Conservation (phyloP, 2,797 vertebrate genomes). For the Gallinago stenura region DNA sequence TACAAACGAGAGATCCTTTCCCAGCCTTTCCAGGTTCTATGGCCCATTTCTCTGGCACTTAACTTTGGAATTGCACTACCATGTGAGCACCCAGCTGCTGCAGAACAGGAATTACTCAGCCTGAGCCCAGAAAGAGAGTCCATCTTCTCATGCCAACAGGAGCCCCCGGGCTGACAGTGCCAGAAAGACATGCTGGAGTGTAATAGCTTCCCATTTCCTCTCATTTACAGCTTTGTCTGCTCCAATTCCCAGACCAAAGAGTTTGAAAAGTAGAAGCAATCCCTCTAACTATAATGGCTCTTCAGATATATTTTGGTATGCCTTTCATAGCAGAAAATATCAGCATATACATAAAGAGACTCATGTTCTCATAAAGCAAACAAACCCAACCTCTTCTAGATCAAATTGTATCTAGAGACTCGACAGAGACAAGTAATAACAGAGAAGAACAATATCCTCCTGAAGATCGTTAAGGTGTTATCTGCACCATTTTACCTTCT, state of each 20-base stretch:
- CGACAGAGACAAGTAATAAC: not conserved
- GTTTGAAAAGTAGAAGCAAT: not conserved
- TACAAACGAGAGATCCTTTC: not conserved
- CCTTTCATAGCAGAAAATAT: not conserved
- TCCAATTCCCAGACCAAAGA: not conserved
- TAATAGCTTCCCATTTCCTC: not conserved
- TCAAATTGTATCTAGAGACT: not conserved
- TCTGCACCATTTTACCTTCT: slow-evolving; percentile 81
- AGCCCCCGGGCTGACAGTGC: not conserved
- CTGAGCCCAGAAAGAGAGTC: not conserved
- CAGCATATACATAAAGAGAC: not conserved
- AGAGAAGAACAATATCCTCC: not conserved
- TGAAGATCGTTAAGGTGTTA: not conserved
- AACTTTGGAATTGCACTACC: not conserved
- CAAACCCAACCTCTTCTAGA: not conserved
- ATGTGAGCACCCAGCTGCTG: not conserved
- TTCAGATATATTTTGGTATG: not conserved
- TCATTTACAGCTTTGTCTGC: not conserved
- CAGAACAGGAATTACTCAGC: not conserved
- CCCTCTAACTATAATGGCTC: not conserved
- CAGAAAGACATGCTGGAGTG: not conserved
- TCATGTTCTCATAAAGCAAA: not conserved
- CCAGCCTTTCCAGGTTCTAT: not conserved
- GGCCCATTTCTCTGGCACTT: not conserved
- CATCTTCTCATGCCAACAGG: not conserved